Base-by-base conservation (phyloP, 1,140 invertebrate genomes). In the Pentalonia nigronervosa region DNA sequence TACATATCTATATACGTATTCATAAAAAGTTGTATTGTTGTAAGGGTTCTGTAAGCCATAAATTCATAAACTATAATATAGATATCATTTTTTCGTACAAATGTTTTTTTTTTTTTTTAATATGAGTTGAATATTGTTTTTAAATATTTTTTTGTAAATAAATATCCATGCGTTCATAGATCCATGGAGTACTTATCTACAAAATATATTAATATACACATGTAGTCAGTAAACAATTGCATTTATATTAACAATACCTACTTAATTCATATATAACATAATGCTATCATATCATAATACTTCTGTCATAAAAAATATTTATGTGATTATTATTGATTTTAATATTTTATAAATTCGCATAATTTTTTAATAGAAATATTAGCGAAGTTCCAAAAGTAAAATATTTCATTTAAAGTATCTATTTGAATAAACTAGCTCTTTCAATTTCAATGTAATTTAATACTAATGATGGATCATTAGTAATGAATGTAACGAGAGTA, bases 301-400 rank as follows among this genome's bases (percentile, higher is more conserved):
- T 17, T 2, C 1, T n/a, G 14, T 20, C 6, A 4, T 2, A 76
- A 76, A 76, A 17, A n/a, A n/a, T 53, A n/a, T n/a, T 0, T 2
- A n/a, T 0, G 30, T 76, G 30, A 76, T 76, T 17, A 17, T 6
- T 76, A n/a, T 76, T 76, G 30, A 76, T 76, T n/a, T 76, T n/a
- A n/a, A n/a, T 76, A 76, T n/a, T 76, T 67, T 76, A 76, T n/a
- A n/a, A n/a, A 76, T 76, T 76, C 4, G n/a, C 14, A n/a, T 76
- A 41, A 76, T 76, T 30, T 67, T 67, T 76, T n/a, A 76, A 76
- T n/a, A 76, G n/a, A 76, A 76, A 76, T n/a, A 76, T 76, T n/a
- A 76, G 60, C 6, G 17, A 34, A 76, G 60, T 76, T 76, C n/a
- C 4, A 67, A 67, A 67, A n/a, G 60, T 76, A 30, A 3, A 60